Conservation (phyloP, 2,113 vertebrate species). For the Thymallus thymallus region DNA sequence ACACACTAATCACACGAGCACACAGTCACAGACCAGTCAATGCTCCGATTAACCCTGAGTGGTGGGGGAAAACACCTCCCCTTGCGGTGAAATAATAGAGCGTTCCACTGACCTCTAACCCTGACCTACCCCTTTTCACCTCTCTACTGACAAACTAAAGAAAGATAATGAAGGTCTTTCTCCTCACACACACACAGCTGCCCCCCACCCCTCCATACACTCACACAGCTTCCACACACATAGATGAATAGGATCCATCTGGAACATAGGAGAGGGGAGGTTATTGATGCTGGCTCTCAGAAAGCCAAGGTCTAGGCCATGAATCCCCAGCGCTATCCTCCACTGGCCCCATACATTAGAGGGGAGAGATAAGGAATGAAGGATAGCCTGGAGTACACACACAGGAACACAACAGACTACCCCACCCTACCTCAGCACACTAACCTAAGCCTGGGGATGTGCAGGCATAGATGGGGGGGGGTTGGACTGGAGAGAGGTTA, state of each 20-base stretch:
- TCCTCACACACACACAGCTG: neutral
- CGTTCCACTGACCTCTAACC: too few species aligned
- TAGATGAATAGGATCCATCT: neutral
- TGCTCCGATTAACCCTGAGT: too few species aligned
- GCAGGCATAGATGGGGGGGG: neutral
- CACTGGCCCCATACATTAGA: conserved; percentile 69
- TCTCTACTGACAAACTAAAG: too few species aligned
- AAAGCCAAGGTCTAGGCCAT: conserved; percentile 70
- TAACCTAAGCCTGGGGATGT: neutral
- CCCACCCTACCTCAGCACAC: neutral
- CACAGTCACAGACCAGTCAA: neutral
- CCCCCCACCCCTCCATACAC: neutral
- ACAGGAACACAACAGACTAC: neutral
- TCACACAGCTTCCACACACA: neutral
- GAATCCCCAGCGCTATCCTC: conserved; percentile 65
- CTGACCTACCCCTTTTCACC: too few species aligned
- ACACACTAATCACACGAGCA: neutral
- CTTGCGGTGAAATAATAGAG: too few species aligned
- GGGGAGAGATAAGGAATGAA: conserved; percentile 68
- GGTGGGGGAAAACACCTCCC: too few species aligned
- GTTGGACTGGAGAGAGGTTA: too few species aligned
- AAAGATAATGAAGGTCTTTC: too few species aligned
- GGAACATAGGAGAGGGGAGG: conserved; percentile 39
- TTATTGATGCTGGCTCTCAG: conserved; percentile 74
- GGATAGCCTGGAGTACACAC: conserved; percentile 42